Evolutionary conservation across 2,888 invertebrate genomes (phyloP).

Genomic region (Agrochola macilenta): DNA sequence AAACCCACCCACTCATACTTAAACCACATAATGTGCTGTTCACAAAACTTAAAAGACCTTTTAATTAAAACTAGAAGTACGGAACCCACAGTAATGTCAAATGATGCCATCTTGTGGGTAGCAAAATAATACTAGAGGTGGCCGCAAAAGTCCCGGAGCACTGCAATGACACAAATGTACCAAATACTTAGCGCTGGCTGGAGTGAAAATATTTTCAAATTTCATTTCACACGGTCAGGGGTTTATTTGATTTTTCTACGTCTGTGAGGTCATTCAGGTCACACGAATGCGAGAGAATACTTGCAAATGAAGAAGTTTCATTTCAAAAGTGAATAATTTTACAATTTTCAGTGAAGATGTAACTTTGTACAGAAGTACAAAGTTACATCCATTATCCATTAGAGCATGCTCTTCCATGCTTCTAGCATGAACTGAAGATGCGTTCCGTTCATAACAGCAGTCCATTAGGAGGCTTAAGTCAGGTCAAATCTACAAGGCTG

Average conservation of each 20-base stretch:
- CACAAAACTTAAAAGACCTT: conserved; percentile 16
- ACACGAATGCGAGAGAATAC: conserved; percentile 27
- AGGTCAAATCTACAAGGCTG: no score
- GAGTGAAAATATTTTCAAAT: conserved; percentile 55
- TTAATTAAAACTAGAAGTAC: conserved; percentile 46
- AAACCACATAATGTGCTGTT: conserved; percentile 8
- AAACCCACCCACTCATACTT: neutral
- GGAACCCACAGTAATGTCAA: conserved; percentile 43
- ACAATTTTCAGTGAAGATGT: neutral
- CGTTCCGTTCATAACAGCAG: no score
- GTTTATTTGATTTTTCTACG: conserved; percentile 56
- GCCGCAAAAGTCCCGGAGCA: conserved; percentile 48
- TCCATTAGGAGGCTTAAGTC: no score
- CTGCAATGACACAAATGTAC: conserved; percentile 55
- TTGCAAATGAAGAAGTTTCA: conserved; percentile 20
- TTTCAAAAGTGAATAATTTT: conserved; percentile 12
- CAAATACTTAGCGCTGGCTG: conserved; percentile 50
- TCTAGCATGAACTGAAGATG: no score
- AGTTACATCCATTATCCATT: no score
- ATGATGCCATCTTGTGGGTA: conserved; percentile 55
- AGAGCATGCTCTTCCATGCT: no score
- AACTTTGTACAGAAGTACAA: no score
- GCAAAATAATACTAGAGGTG: conserved; percentile 52
- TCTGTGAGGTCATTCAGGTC: conserved; percentile 54
- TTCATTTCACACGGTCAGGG: conserved; percentile 43